Conservation (phyloP, 2,797 vertebrate species). For the Microctenopoma lineatum region DNA sequence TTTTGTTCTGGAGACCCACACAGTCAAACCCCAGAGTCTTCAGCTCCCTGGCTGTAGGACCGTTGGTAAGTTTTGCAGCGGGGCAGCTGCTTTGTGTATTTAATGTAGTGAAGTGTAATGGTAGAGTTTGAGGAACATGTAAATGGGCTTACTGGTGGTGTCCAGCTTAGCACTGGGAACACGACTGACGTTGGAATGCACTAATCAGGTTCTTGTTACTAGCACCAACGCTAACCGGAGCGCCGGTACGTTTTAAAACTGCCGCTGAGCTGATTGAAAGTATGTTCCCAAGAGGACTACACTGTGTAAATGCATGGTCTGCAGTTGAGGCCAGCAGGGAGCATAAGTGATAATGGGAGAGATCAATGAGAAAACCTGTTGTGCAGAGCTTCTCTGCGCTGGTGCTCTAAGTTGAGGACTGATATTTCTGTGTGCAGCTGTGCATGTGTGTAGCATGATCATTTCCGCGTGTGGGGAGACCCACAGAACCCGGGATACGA, state of each 20-base stretch:
- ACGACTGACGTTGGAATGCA: constrained; percentile 27
- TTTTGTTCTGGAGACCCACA: constrained; percentile 75
- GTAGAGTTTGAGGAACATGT: constrained; percentile 64
- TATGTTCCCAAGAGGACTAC: constrained; percentile 6
- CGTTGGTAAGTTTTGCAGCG: constrained; percentile 48
- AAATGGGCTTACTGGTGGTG: constrained; percentile 59
- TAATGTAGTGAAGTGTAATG: constrained; percentile 55
- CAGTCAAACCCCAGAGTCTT: constrained; percentile 42
- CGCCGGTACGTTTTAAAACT: constrained; percentile 17
- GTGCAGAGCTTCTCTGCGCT: constrained; percentile 11
- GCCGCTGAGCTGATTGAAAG: constrained; percentile 14
- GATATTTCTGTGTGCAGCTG: constrained; percentile 68
- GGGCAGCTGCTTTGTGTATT: constrained; percentile 55
- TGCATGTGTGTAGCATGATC: constrained; percentile 57
- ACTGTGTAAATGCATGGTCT: constrained; percentile 50
- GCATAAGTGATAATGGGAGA: constrained; percentile 49
- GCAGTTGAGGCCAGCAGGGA: constrained; percentile 40
- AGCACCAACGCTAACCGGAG: constrained; percentile 38
- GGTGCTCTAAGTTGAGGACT: constrained; percentile 21
- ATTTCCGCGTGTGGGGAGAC: constrained; percentile 63
- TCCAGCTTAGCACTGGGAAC: constrained; percentile 57
- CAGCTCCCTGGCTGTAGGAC: constrained; percentile 39
- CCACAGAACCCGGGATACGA: constrained; percentile 58
- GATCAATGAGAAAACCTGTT: constrained; percentile 43
- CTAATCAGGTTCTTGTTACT: constrained; percentile 65